A percentile compares a stretch with the other conserved stretches of the same genome.
These are phyloP conservation scores for Trichopria drosophilae DNA, from an alignment of 2,888 invertebrate genomes.

Conservation along the genomic window DNA sequence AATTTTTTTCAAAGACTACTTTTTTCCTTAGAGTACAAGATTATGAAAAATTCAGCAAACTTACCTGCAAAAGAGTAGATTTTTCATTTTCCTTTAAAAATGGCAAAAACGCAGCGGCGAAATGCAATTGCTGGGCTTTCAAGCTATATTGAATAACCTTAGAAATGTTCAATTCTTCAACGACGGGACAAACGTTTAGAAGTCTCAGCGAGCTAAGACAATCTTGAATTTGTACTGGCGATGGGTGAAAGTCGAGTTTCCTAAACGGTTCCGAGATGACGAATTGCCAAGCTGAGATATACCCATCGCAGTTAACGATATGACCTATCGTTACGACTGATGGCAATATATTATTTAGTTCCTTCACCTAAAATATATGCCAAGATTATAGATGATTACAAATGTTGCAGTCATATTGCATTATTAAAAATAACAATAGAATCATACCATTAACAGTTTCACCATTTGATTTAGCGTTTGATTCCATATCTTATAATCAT, in stretches of 20 bases:
- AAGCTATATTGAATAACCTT: constrained; percentile 42
- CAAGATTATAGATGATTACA: too few species aligned
- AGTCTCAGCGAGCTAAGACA: constrained; percentile 44
- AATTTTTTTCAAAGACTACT: too few species aligned
- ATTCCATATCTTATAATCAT: constrained; percentile 45
- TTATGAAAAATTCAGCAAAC: too few species aligned
- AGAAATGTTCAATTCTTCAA: constrained; percentile 41
- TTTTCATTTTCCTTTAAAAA: constrained; percentile 42
- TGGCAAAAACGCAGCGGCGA: constrained; percentile 47
- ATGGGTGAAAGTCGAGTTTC: constrained; percentile 40
- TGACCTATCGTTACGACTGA: constrained; percentile 37
- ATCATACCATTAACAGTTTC: constrained; percentile 43
- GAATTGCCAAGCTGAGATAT: constrained; percentile 47
- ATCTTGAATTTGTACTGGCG: constrained; percentile 40
- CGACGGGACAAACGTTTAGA: constrained; percentile 47
- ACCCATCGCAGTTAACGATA: constrained; percentile 45
- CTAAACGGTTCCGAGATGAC: constrained; percentile 44
- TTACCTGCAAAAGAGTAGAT: constrained; percentile 40
- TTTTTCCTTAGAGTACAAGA: too few species aligned
- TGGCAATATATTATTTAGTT: constrained; percentile 44
- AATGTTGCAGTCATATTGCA: too few species aligned
- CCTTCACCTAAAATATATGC: constrained; percentile 40
- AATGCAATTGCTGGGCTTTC: constrained; percentile 40
- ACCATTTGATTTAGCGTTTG: constrained; percentile 43
- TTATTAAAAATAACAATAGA: too few species aligned